Evolutionary conservation across 2,797 vertebrate species (phyloP).

Genomic region (Holocentrus rufus): DNA sequence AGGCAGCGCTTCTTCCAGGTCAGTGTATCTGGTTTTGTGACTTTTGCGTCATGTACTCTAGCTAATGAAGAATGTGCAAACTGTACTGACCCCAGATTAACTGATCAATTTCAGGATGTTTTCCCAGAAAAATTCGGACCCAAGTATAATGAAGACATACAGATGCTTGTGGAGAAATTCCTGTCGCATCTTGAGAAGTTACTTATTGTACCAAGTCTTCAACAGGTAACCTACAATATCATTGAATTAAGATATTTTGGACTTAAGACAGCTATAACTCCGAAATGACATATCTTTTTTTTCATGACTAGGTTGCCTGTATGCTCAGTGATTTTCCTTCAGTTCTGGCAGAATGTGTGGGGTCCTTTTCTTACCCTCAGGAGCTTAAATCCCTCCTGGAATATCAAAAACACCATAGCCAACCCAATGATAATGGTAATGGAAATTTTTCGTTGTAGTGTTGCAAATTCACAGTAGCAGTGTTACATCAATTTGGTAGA

Average conservation of each 20-base stretch:
- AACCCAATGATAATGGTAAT: conserved; percentile 27
- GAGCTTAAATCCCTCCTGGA: conserved; percentile 22
- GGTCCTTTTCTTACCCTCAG: conserved; percentile 44
- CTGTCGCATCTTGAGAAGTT: conserved; percentile 69
- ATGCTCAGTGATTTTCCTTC: conserved; percentile 35
- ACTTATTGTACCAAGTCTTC: conserved; percentile 40
- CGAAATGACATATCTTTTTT: conserved; percentile 2
- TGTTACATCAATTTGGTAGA: not conserved
- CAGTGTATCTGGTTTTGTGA: not conserved
- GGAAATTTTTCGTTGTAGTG: not conserved
- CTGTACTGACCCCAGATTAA: conserved; percentile 15
- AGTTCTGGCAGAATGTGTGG: conserved; percentile 25
- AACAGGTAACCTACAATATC: conserved; percentile 24
- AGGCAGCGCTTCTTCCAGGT: conserved; percentile 36
- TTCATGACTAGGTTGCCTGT: conserved; percentile 23
- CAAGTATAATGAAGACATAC: conserved; percentile 48
- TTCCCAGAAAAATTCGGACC: conserved; percentile 73
- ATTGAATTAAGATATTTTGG: not conserved
- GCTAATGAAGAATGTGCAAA: conserved; percentile 13
- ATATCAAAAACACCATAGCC: conserved; percentile 23
- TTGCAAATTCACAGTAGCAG: not conserved
- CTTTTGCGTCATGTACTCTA: not conserved
- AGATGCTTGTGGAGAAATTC: conserved; percentile 38
- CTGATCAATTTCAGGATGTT: conserved; percentile 36
- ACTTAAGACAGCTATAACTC: not conserved